Percentiles rank a stretch among this genome's conserved stretches.
These are phyloP conservation scores for Scaptomyza graminum DNA, from an alignment of 1,140 invertebrate genomes.

Conservation along the genomic window DNA sequence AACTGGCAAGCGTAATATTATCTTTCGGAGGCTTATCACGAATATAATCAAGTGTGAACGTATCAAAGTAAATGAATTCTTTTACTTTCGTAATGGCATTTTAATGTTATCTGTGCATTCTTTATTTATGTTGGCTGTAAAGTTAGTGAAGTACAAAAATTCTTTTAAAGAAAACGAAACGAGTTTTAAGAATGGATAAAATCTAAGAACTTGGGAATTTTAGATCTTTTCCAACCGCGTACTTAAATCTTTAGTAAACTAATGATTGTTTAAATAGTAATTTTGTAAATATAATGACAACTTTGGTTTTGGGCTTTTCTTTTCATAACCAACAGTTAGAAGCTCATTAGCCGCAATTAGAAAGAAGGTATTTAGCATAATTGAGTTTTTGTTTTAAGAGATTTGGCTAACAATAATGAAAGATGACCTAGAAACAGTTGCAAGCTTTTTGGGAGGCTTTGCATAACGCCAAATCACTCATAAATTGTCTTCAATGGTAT, in stretches of 20 bases:
- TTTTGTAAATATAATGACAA: background rate
- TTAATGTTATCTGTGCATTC: background rate
- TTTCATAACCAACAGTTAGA: slow-evolving; percentile 21
- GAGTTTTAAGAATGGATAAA: too few relatives aligned
- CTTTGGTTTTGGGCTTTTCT: background rate
- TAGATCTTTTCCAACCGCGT: too few relatives aligned
- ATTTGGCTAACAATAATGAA: background rate
- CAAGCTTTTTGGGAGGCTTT: slow-evolving; percentile 14
- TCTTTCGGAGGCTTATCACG: background rate
- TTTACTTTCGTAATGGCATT: background rate
- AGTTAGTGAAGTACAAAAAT: background rate
- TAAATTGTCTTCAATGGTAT: slow-evolving; percentile 48
- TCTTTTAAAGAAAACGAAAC: background rate
- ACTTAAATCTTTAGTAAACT: background rate
- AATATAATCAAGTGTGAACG: background rate
- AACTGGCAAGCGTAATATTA: slow-evolving; percentile 4
- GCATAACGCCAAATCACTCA: slow-evolving; percentile 32
- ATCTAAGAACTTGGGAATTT: background rate
- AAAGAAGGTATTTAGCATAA: background rate
- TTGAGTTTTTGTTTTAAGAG: background rate
- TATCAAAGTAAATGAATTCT: background rate
- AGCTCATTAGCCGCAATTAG: slow-evolving; percentile 29
- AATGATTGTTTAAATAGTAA: background rate
- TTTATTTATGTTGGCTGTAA: background rate
- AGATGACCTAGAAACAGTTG: background rate